These are phyloP conservation scores for Meteorus sp. DNA, from an alignment of 1,140 invertebrate genomes.

Conservation along the genomic window DNA sequence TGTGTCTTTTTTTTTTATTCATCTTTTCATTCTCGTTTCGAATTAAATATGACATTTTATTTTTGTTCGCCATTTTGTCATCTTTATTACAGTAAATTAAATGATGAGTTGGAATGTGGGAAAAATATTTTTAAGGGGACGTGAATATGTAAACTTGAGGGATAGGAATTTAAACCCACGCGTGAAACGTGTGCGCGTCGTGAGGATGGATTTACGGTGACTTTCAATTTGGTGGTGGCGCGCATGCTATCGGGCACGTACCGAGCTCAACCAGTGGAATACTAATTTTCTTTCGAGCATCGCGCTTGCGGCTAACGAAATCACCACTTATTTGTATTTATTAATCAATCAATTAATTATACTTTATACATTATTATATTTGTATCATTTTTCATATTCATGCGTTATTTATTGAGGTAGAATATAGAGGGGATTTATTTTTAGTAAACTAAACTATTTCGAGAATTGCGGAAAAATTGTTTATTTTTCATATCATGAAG, in stretches of 20 bases:
- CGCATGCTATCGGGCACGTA: conserved; percentile 11
- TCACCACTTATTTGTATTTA: background rate
- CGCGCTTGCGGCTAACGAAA: background rate
- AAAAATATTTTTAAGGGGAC: too few relatives aligned
- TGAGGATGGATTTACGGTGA: conserved; percentile 25
- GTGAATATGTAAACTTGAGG: background rate
- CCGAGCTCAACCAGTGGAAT: background rate
- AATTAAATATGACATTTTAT: background rate
- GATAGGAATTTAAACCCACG: background rate
- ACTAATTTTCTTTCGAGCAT: conserved; percentile 9
- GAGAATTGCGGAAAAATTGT: too few relatives aligned
- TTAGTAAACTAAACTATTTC: too few relatives aligned
- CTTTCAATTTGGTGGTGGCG: conserved; percentile 21
- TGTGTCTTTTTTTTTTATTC: too few relatives aligned
- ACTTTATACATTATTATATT: too few relatives aligned
- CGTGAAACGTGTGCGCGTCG: conserved; percentile 16
- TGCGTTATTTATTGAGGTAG: too few relatives aligned
- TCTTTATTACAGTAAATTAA: too few relatives aligned
- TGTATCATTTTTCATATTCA: too few relatives aligned
- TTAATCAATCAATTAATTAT: conserved; percentile 1
- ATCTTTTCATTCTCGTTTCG: background rate
- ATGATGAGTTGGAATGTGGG: too few relatives aligned
- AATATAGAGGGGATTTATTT: too few relatives aligned
- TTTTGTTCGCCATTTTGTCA: too few relatives aligned
- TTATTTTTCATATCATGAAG: too few relatives aligned